These are phyloP conservation scores for Drosophila prolongata DNA, from an alignment of 2,888 invertebrate genomes.

Conservation along the genomic window DNA sequence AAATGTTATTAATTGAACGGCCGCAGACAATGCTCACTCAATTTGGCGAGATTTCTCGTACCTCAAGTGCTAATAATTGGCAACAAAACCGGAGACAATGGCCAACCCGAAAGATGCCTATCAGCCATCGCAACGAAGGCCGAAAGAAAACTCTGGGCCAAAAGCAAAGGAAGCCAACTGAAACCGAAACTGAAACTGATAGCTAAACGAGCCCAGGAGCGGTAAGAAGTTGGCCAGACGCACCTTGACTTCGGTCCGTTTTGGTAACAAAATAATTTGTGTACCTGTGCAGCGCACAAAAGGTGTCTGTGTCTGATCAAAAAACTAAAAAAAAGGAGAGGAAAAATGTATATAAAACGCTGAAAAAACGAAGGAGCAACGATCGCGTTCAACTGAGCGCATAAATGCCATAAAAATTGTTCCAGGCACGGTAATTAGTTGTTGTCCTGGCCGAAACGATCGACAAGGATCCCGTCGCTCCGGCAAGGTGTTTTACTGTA, in stretches of 20 bases:
- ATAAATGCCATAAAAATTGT: constrained; percentile 81
- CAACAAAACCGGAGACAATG: constrained; percentile 68
- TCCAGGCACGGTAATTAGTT: constrained; percentile 79
- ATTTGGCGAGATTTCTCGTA: constrained; percentile 60
- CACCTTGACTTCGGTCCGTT: constrained; percentile 43
- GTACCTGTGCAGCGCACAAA: constrained; percentile 55
- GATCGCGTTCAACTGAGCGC: constrained; percentile 79
- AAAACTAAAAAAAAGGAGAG: neutral
- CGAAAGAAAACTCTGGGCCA: neutral
- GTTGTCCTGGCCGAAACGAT: constrained; percentile 69
- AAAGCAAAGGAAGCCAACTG: constrained; percentile 9
- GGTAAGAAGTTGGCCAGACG: constrained; percentile 21
- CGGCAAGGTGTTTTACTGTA: constrained; percentile 61
- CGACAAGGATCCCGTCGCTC: constrained; percentile 45
- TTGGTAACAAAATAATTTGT: constrained; percentile 81
- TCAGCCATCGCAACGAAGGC: constrained; percentile 35
- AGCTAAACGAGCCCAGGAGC: constrained; percentile 11
- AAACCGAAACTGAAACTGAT: constrained; percentile 31
- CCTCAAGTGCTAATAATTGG: constrained; percentile 77
- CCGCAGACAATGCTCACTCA: constrained; percentile 55
- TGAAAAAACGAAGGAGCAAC: constrained; percentile 37
- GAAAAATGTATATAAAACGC: neutral
- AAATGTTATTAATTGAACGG: constrained; percentile 77
- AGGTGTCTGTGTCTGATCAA: constrained; percentile 32
- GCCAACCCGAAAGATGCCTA: constrained; percentile 70